phyloP scores from a whole-genome alignment of 2,888 invertebrate species.

The Leptinotarsa peninsularis region DNA sequence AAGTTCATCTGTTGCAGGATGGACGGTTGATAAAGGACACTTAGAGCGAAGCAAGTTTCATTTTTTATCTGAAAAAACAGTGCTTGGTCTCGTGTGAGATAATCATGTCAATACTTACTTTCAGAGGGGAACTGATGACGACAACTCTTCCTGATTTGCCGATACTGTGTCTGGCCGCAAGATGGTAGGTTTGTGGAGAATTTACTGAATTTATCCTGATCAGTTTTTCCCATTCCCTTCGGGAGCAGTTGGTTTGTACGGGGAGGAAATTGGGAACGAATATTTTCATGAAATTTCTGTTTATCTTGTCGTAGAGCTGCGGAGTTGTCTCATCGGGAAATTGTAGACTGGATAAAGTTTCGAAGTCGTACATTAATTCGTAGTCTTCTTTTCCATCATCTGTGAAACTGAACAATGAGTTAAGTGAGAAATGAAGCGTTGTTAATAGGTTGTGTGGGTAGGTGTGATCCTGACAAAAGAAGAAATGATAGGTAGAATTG shows the following conservation, averaged over 20 bases:
- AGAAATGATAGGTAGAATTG: too few relatives aligned
- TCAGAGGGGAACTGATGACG: conserved; percentile 79
- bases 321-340: conserved; percentile 69
- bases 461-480: too few relatives aligned
- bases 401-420: conserved; percentile 37
- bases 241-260: conserved; percentile 75
- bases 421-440: conserved; percentile 20
- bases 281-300: conserved; percentile 75
- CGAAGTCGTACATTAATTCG: conserved; percentile 60
- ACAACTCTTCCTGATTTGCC: conserved; percentile 70
- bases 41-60: conserved; percentile 81
- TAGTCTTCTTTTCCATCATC: conserved; percentile 55
- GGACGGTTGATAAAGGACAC: conserved; percentile 80
- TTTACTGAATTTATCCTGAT: conserved; percentile 73
- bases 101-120: conserved; percentile 67
- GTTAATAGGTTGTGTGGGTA: too few relatives aligned
- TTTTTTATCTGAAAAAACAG: conserved; percentile 73
- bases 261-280: conserved; percentile 75
- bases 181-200: conserved; percentile 69
- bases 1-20: conserved; percentile 76
- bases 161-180: conserved; percentile 76
- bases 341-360: conserved; percentile 62
- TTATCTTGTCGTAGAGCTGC: conserved; percentile 73
- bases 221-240: conserved; percentile 73
- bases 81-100: not conserved